phyloP scores from a whole-genome alignment of 2,113 vertebrate species.

The Oncorhynchus keta region DNA sequence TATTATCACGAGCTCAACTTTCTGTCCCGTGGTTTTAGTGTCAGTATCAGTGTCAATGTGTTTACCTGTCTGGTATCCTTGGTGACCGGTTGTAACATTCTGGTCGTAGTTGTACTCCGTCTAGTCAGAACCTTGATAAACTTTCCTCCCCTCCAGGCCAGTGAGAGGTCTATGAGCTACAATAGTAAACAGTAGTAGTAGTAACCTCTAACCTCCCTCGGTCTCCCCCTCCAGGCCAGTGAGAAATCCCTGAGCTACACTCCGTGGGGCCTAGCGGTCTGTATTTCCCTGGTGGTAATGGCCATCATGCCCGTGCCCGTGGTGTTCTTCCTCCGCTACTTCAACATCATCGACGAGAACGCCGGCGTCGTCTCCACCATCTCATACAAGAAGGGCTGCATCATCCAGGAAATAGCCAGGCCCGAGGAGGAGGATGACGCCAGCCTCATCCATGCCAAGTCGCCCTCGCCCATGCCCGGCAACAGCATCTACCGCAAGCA shows the following conservation, averaged over 20 bases:
- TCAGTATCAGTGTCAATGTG: no score
- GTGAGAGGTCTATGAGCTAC: constrained; percentile 78
- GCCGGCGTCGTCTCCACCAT: constrained; percentile 80
- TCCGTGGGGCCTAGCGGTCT: constrained; percentile 83
- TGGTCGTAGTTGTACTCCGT: no score
- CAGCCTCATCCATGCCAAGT: constrained; percentile 88
- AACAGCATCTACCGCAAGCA: constrained; percentile 91
- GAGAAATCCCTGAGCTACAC: constrained; percentile 85
- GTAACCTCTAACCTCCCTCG: background rate
- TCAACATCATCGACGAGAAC: constrained; percentile 83
- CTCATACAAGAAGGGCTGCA: constrained; percentile 90
- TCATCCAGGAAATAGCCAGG: constrained; percentile 85
- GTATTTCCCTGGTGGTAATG: constrained; percentile 82
- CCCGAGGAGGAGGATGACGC: constrained; percentile 75
- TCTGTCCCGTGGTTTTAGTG: no score
- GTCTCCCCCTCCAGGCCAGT: constrained; percentile 71
- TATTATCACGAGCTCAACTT: no score
- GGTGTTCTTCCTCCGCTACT: constrained; percentile 82
- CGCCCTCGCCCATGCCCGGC: constrained; percentile 85
- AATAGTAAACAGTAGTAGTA: background rate
- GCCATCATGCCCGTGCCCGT: constrained; percentile 88
- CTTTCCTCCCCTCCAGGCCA: constrained; percentile 71
- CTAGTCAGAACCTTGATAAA: background rate
- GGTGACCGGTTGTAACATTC: background rate
- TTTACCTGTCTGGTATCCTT: no score